phyloP scores from a whole-genome alignment of 1,140 invertebrate species.

The Sinonovacula constricta region DNA sequence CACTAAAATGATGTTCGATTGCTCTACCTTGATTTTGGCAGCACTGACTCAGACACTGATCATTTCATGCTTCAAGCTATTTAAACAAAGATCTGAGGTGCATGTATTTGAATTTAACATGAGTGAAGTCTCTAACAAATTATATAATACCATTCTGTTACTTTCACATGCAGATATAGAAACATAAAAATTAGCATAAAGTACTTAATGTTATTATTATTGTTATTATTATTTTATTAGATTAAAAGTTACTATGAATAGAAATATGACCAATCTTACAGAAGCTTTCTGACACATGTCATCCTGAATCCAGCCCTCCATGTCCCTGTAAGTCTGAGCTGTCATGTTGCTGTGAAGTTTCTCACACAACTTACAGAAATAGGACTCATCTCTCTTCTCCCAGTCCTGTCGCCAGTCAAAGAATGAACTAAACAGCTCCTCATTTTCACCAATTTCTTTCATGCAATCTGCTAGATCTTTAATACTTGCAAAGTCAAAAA shows the following conservation, averaged over 20 bases:
- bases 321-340: conserved; percentile 28
- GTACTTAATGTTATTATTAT: not conserved
- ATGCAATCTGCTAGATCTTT: conserved; percentile 33
- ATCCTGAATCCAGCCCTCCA: conserved; percentile 46
- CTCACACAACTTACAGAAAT: conserved; percentile 31
- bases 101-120: too few relatives aligned
- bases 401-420: conserved; percentile 39
- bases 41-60: too few relatives aligned
- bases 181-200: not conserved
- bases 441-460: conserved; percentile 39
- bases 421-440: conserved; percentile 29
- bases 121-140: too few relatives aligned
- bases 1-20: too few relatives aligned
- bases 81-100: too few relatives aligned
- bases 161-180: not conserved
- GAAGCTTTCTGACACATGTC: conserved; percentile 44
- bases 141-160: too few relatives aligned
- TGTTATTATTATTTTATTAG: not conserved
- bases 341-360: conserved; percentile 34
- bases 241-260: not conserved
- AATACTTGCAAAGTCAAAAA: conserved; percentile 47
- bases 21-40: too few relatives aligned
- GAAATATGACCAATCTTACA: conserved; percentile 12
- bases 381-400: not conserved
- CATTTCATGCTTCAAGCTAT: too few relatives aligned